Conservation (phyloP, 2,797 vertebrate species). For the Lacerta viridis region DNA sequence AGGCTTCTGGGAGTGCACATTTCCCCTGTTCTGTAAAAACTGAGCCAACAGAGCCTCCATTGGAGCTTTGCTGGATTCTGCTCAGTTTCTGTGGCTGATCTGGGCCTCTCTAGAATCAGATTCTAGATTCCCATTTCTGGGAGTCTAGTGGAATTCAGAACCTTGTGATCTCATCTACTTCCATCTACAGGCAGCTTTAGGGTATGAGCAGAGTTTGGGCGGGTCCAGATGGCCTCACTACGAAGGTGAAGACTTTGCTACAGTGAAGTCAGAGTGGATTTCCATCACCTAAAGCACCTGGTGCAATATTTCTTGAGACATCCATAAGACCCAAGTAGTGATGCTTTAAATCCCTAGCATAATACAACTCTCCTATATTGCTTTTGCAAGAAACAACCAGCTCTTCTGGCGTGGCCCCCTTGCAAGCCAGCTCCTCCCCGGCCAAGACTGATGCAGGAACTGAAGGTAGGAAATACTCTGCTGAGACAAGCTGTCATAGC, state of each 20-base stretch:
- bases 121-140: not conserved
- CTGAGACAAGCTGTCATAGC: not conserved
- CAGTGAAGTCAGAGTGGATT: not conserved
- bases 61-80: not conserved
- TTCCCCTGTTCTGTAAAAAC: too few relatives aligned
- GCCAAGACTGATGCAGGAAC: constrained; percentile 56
- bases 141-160: too few relatives aligned
- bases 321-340: not conserved
- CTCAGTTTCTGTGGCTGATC: not conserved
- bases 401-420: constrained; percentile 53
- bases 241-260: not conserved
- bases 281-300: not conserved
- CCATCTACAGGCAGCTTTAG: not conserved
- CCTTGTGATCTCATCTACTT: not conserved
- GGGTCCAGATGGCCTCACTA: not conserved
- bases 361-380: constrained; percentile 65
- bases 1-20: not conserved
- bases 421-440: constrained; percentile 63
- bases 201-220: not conserved
- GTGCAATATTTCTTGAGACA: not conserved
- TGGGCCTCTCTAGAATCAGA: too few relatives aligned
- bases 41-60: too few relatives aligned
- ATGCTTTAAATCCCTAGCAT: not conserved
- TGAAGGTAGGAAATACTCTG: constrained; percentile 73
- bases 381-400: constrained; percentile 65